Base-by-base conservation (phyloP, 2,113 vertebrate genomes). In the Pelusios castaneus region DNA sequence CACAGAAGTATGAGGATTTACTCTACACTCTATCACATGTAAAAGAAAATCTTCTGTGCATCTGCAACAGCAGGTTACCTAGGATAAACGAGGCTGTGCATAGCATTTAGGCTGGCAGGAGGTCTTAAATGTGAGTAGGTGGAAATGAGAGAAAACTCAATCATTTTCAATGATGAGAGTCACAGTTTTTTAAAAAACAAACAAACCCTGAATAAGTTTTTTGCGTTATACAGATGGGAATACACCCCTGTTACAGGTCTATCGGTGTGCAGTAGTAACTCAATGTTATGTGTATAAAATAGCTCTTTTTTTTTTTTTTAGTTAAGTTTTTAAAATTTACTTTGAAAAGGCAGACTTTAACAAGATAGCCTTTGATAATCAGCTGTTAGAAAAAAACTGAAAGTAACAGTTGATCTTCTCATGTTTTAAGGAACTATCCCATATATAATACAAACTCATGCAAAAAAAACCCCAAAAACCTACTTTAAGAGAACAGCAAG, bases 1-100 rank as follows among this genome's bases (percentile, higher is more conserved):
- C 41, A 80, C 41, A 80, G 93, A 88, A 81, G 51, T 89, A n/a
- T 70, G 84, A 76, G 80, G 85, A 82, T 86, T 84, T 84, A 82
- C 67, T 87, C 49, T 8, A 9, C 54, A 52, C 34, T 80, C 82
- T 88, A 54, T 88, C 67, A 52, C 19, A 54, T 52, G 17, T 76
- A 34, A 80, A n/a, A 78, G 84, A 82, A 51, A 10, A 21, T n/a
- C 58, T 88, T 12, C 11, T 82, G 17, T 14, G 85, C 80, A 43
- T 67, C 10, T 56, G 83, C 19, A 51, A 51, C 85, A 89, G n/a
- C 82, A 54, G 54, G 24, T 31, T 78, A 14, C n/a, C 63, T 70
- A 17, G n/a, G n/a, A 70, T 38, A 38, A 6, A 70, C 21, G n/a
- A 70, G 4, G 63, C 63, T 70, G 63, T n/a, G n/a, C 63, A 22